These are phyloP conservation scores for Apoda limacodes DNA, from an alignment of 2,888 invertebrate species.

Conservation along the genomic window DNA sequence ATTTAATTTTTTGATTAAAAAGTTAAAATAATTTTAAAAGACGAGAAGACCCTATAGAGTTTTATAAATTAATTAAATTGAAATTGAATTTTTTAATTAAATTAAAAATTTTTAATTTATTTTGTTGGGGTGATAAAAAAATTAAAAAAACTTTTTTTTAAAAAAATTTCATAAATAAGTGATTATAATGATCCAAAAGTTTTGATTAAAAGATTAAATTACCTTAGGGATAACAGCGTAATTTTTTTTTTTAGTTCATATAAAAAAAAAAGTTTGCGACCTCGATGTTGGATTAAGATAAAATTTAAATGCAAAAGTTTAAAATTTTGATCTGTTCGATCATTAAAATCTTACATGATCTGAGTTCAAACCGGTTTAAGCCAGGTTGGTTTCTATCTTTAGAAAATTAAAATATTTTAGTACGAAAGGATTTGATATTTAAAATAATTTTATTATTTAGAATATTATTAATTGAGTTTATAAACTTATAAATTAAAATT, in stretches of 20 bases:
- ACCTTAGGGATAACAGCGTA: conserved; percentile 89
- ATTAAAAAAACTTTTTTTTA: no score
- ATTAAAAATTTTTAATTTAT: no score
- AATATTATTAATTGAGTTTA: no score
- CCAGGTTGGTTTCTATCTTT: conserved; percentile 90
- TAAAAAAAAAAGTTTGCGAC: conserved; percentile 82
- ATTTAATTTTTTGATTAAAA: no score
- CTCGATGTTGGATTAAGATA: conserved; percentile 91
- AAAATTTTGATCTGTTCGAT: conserved; percentile 83
- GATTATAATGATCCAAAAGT: no score
- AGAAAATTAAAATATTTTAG: conserved; percentile 71
- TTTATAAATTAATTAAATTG: no score
- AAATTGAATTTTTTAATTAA: no score
- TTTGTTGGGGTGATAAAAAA: no score
- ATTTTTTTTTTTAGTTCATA: conserved; percentile 81
- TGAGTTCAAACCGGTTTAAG: conserved; percentile 89
- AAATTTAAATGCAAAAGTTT: conserved; percentile 75
- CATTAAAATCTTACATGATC: conserved; percentile 87
- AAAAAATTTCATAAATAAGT: no score
- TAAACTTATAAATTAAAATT: no score
- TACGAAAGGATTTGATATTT: conserved; percentile 82
- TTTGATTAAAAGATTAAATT: conserved; percentile 77
- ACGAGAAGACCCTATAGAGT: no score
- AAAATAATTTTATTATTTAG: conserved; percentile 68
- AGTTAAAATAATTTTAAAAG: no score